Conservation (phyloP, 2,888 invertebrate genomes). For the Hololepta plana region DNA sequence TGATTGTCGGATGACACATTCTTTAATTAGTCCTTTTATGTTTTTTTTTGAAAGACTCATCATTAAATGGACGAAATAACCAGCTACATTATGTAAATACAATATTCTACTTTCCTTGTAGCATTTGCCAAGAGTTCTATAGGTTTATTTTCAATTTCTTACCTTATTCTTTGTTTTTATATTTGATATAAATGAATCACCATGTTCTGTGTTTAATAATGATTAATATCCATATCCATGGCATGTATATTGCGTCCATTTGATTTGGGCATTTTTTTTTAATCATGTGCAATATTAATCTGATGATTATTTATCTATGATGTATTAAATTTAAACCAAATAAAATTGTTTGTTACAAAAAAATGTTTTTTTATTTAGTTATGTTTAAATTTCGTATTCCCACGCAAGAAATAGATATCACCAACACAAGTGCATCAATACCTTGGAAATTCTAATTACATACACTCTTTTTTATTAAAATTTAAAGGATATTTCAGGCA, state of each 20-base stretch:
- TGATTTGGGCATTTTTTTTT: constrained; percentile 27
- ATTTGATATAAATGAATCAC: constrained; percentile 12
- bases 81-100: constrained; percentile 25
- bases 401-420: no score
- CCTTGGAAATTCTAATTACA: no score
- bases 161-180: constrained; percentile 7
- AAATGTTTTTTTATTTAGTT: no score
- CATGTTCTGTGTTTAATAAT: constrained; percentile 15
- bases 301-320: constrained; percentile 30
- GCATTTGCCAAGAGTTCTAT: constrained; percentile 20
- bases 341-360: constrained; percentile 30
- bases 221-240: constrained; percentile 16
- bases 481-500: no score
- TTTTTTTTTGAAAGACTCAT: constrained; percentile 19
- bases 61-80: constrained; percentile 26
- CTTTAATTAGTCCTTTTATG: constrained; percentile 22
- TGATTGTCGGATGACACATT: constrained; percentile 18
- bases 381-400: no score
- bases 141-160: no score
- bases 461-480: no score
- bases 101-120: constrained; percentile 23
- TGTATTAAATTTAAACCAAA: constrained; percentile 30
- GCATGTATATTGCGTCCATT: constrained; percentile 27
- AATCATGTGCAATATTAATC: constrained; percentile 31
- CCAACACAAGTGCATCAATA: no score